phyloP scores from a whole-genome alignment of 2,113 vertebrate species.

The Centrocercus urophasianus region DNA sequence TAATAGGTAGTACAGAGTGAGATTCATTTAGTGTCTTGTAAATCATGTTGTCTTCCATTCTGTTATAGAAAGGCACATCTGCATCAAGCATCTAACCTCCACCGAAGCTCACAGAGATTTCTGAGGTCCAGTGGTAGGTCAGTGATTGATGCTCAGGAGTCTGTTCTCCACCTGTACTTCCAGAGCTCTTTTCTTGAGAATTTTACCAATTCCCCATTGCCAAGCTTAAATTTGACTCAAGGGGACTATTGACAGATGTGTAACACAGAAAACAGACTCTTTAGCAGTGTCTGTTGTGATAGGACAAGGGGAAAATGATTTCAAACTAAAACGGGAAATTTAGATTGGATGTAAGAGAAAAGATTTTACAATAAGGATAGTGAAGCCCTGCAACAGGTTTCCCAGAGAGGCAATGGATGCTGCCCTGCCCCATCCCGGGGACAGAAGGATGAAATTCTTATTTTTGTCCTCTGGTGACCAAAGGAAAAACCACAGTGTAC shows the following conservation, averaged over 20 bases:
- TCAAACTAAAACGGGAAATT: no score
- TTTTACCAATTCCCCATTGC: neutral
- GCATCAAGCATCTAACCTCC: neutral
- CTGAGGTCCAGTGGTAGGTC: neutral
- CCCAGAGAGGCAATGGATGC: no score
- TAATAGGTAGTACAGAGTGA: neutral
- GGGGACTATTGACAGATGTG: neutral
- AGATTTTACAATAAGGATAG: no score
- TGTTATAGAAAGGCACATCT: rapidly evolving
- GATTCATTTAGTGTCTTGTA: neutral
- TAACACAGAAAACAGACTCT: no score
- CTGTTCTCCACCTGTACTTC: neutral
- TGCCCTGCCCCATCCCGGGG: no score
- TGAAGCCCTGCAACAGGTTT: no score
- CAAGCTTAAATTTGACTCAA: neutral
- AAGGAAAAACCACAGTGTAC: neutral
- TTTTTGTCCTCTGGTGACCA: slow-evolving; percentile 10
- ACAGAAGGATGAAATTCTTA: neutral
- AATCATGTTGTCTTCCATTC: neutral
- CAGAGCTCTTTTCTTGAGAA: neutral
- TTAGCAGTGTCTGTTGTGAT: no score
- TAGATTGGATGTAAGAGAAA: no score
- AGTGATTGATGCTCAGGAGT: neutral
- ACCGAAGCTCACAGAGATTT: neutral
- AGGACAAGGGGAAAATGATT: no score